A percentile compares a stretch with the other conserved stretches of the same genome.
Conservation (phyloP, 2,113 vertebrate species). For the Nothobranchius kuhntae region DNA sequence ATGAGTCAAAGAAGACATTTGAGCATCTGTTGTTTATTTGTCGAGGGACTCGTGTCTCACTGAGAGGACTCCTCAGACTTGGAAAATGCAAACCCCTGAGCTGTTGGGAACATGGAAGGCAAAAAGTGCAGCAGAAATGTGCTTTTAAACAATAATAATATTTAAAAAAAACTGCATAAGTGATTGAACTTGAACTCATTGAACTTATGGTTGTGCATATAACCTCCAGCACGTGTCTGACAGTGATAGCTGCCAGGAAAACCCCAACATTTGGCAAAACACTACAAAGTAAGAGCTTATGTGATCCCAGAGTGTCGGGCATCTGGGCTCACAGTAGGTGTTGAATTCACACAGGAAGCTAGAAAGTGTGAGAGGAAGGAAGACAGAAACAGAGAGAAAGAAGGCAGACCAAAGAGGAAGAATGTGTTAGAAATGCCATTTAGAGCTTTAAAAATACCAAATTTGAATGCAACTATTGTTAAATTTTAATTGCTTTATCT, state of each 20-base stretch:
- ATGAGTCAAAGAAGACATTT: conserved; percentile 73
- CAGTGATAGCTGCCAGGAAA: conserved; percentile 33
- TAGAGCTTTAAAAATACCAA: neutral
- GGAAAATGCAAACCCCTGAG: conserved; percentile 38
- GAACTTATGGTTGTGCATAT: conserved; percentile 17
- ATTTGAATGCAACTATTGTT: neutral
- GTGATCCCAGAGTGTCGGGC: conserved; percentile 58
- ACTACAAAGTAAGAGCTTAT: conserved; percentile 40
- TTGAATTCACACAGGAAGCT: conserved; percentile 55
- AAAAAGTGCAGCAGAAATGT: conserved; percentile 7
- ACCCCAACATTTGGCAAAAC: conserved; percentile 44
- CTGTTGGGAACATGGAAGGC: conserved; percentile 11
- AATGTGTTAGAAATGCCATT: neutral
- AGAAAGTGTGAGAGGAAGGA: conserved; percentile 45
- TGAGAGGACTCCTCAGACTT: conserved; percentile 46
- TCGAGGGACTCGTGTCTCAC: conserved; percentile 47
- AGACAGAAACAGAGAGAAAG: conserved; percentile 15
- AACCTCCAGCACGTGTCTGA: conserved; percentile 24
- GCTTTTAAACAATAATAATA: conserved; percentile 1
- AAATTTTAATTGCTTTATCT: neutral
- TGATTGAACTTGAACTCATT: neutral
- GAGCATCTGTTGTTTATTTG: conserved; percentile 70
- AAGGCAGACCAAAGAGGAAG: conserved; percentile 10
- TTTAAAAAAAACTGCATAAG: neutral
- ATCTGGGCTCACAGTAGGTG: conserved; percentile 69